Evolutionary conservation across 30 jellyfish, hydroid and myxozoan species (phyloP), one percentile per base, ranked within the genome.

Genomic region (Turritopsis rubra): DNA sequence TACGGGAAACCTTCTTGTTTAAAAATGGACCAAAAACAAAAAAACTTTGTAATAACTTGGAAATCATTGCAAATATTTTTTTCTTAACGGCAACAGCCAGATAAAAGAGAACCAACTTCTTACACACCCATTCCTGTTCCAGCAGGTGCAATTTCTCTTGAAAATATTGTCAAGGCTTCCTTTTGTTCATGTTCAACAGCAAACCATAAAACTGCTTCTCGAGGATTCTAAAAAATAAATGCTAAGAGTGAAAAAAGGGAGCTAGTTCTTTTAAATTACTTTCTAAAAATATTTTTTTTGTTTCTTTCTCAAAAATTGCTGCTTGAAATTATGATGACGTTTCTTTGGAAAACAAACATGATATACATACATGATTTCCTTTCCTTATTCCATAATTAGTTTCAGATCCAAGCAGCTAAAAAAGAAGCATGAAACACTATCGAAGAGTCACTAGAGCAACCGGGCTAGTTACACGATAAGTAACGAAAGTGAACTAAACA

Each of bases 91-190:
- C 60, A 5, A 13, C 13, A 41, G 60, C 60, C 13, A 41, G 60
- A 13, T 7, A 68, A 27, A 8, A 68, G 21, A 68, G 77, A 68
- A n/a, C 28, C 17, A 8, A 19, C 28, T 23, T 0, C 0, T 18
- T 21, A 80, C 82, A 41, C 20, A 85, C 89, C 97, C 97, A 90
- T 90, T 21, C 97, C 97, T 16, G 97, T 90, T 17, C 97, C 97
- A 75, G 97, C 97, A 29, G 97, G 97, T 0, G 97, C 97, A 53
- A 90, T 90, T 75, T 90, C 97, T 54, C 97, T 73, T 65, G 97
- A 89, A 86, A 90, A 90, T 8, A 90, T 86, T 31, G 86, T 92
- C 52, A 90, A 81, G 20, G 97, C 97, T 68, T 85, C 95, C 54
- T 90, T 90, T 60, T 84, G 84, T 25, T 79, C 52, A 29, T 90